phyloP scores from a whole-genome alignment of 2,113 vertebrate genomes.

The Tragulus kanchil region DNA sequence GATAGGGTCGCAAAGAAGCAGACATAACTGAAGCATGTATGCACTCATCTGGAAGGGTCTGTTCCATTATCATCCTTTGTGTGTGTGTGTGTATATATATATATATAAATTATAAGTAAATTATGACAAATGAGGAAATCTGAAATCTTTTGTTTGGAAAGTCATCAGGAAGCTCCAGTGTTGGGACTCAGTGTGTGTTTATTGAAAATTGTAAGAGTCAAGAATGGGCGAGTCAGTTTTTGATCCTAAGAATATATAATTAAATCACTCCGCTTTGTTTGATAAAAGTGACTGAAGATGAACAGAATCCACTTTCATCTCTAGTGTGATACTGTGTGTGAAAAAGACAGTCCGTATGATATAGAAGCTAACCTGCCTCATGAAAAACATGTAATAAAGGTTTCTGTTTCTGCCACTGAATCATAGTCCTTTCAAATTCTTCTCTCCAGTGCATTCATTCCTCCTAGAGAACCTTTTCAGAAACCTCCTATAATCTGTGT shows the following conservation, averaged over 20 bases:
- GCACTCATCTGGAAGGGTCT: neutral
- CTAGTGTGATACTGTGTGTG: neutral
- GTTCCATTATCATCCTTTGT: neutral
- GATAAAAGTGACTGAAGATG: neutral
- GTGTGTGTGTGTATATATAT: neutral
- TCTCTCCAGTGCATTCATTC: neutral
- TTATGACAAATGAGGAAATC: constrained; percentile 16
- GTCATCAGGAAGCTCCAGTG: neutral
- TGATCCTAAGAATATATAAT: constrained; percentile 17
- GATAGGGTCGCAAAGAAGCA: neutral
- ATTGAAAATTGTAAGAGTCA: neutral
- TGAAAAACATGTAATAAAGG: neutral
- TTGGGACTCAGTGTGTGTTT: neutral
- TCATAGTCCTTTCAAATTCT: constrained; percentile 16
- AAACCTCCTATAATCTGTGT: neutral
- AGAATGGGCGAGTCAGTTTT: neutral
- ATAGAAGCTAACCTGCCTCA: neutral
- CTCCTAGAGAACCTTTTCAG: neutral
- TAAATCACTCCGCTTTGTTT: constrained; percentile 33
- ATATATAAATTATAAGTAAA: neutral
- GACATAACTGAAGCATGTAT: neutral
- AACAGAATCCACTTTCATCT: neutral
- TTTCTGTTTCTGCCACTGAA: constrained; percentile 46
- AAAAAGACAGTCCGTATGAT: neutral
- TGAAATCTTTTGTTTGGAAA: neutral